Percentiles rank a stretch among this genome's conserved stretches.
Conservation (phyloP, 23 tunicate genomes). For the Corella eumyota region DNA sequence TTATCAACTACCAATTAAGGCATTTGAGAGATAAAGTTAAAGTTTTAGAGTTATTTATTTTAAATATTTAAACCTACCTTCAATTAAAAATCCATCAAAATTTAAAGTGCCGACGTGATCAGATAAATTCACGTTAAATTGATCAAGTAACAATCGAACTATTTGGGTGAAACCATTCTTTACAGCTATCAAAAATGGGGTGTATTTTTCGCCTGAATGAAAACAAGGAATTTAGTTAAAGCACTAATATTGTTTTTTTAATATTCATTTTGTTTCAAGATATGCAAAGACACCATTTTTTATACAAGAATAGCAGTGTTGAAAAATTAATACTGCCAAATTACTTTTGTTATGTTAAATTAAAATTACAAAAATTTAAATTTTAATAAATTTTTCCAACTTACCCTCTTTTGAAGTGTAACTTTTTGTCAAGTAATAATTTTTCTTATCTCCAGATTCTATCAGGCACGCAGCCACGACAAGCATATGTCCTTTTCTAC, state of each 20-base stretch:
- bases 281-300: too few species aligned
- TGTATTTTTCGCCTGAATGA: constrained; percentile 44
- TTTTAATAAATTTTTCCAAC: too few species aligned
- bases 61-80: constrained; percentile 21
- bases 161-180: constrained; percentile 42
- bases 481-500: constrained; percentile 24
- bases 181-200: constrained; percentile 56
- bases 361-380: too few species aligned
- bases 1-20: too few species aligned
- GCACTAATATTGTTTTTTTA: too few species aligned
- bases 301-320: too few species aligned
- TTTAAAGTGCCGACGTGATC: constrained; percentile 47
- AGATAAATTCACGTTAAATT: constrained; percentile 39
- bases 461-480: constrained; percentile 41
- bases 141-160: constrained; percentile 43
- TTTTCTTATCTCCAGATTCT: constrained; percentile 17
- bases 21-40: too few species aligned
- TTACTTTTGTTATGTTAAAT: too few species aligned
- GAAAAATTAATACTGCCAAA: too few species aligned
- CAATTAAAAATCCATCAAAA: constrained; percentile 69
- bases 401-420: constrained; percentile 23
- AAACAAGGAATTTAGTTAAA: neutral
- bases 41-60: neutral
- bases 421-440: constrained; percentile 19
- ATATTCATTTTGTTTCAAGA: too few species aligned